These are phyloP conservation scores for Meloidogyne exigua DNA, from an alignment of 1,140 invertebrate genomes.

Conservation along the genomic window DNA sequence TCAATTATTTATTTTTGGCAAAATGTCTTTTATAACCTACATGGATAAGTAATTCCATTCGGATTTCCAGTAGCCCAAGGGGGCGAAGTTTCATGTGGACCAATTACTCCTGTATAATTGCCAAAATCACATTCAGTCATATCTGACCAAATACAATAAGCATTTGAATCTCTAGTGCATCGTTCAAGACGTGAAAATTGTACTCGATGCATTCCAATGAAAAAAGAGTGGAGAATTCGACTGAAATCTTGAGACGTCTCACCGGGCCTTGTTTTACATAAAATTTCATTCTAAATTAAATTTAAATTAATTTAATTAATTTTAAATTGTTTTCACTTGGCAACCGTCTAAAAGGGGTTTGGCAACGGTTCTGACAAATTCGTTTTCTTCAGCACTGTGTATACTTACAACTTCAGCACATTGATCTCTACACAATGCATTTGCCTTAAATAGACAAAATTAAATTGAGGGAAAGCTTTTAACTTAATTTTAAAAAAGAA, in stretches of 20 bases:
- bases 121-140: not conserved
- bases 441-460: not conserved
- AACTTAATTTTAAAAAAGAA: no score
- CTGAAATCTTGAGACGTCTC: not conserved
- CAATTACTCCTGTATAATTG: not conserved
- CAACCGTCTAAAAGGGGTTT: not conserved
- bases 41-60: not conserved
- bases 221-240: not conserved
- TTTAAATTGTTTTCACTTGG: not conserved
- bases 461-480: no score
- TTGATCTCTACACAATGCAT: not conserved
- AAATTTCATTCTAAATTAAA: not conserved
- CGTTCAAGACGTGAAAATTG: not conserved
- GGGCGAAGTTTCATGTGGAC: not conserved
- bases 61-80: conserved; percentile 3
- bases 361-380: not conserved
- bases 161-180: not conserved
- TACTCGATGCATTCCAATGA: not conserved
- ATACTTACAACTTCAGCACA: not conserved
- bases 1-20: no score
- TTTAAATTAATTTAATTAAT: not conserved
- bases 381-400: not conserved
- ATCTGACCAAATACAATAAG: conserved; percentile 4
- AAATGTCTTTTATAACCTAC: no score
- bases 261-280: not conserved